These are phyloP conservation scores for Melangyna quadrimaculata DNA, from an alignment of 2,888 invertebrate species.

Conservation along the genomic window DNA sequence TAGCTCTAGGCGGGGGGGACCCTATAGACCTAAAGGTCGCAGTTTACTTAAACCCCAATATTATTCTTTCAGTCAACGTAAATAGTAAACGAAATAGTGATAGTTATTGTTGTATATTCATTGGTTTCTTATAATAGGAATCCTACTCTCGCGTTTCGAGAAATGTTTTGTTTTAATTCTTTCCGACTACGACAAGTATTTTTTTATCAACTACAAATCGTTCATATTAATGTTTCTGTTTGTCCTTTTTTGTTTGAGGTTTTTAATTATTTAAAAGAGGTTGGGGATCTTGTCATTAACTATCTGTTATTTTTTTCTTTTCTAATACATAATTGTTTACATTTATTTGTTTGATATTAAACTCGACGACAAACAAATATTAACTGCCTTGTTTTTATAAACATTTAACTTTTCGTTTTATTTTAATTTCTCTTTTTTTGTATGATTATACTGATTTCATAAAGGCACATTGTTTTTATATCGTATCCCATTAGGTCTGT, in stretches of 20 bases:
- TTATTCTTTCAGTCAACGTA: too few relatives aligned
- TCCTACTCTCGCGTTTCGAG: too few relatives aligned
- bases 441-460: slow-evolving; percentile 67
- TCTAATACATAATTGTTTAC: too few relatives aligned
- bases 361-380: background rate
- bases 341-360: background rate
- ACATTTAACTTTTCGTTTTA: background rate
- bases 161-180: too few relatives aligned
- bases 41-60: too few relatives aligned
- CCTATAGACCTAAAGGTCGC: too few relatives aligned
- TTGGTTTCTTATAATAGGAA: too few relatives aligned
- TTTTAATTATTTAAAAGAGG: background rate
- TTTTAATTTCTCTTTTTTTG: background rate
- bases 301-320: background rate
- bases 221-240: too few relatives aligned
- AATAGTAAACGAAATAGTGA: too few relatives aligned
- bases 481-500: background rate
- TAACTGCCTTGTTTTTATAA: background rate
- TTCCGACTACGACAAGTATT: background rate
- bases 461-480: slow-evolving; percentile 59
- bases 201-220: too few relatives aligned
- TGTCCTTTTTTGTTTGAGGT: background rate
- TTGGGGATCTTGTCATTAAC: background rate
- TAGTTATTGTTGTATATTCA: too few relatives aligned
- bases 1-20: too few relatives aligned